phyloP scores from a whole-genome alignment of 2,113 vertebrate genomes.

The Psephotus haematonotus region DNA sequence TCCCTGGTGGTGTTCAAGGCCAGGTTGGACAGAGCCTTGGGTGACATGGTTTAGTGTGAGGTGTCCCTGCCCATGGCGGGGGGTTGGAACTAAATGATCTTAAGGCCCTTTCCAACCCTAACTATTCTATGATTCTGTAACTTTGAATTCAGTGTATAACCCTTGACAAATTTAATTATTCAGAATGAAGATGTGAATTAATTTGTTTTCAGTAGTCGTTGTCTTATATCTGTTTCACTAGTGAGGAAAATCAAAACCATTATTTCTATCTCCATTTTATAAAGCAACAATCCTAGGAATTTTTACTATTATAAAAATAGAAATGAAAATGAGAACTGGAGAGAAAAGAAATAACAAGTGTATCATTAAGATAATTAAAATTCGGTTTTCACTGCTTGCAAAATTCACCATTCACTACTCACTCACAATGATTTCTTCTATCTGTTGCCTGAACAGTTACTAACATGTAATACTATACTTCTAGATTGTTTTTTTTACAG shows the following conservation, averaged over 20 bases:
- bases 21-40: too few relatives aligned
- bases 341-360: rapidly evolving
- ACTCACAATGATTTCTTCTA: background rate
- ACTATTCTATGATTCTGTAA: too few relatives aligned
- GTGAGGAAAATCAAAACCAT: background rate
- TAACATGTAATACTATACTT: rapidly evolving
- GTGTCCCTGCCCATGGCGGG: too few relatives aligned
- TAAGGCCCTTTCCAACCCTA: too few relatives aligned
- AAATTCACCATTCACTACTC: background rate
- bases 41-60: too few relatives aligned
- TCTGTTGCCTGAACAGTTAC: background rate
- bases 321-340: background rate
- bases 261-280: background rate
- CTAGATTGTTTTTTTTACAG: background rate
- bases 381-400: background rate
- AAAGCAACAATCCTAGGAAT: background rate
- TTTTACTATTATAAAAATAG: background rate
- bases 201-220: background rate
- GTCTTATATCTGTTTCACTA: background rate
- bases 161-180: background rate
- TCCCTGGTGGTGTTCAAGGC: too few relatives aligned
- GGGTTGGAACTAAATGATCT: too few relatives aligned
- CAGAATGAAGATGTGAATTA: background rate
- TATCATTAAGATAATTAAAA: background rate
- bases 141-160: background rate